Evolutionary conservation across 2,797 vertebrate species (phyloP), one percentile per base, ranked within the genome.

Genomic region (Dendrocincla tyrannina): DNA sequence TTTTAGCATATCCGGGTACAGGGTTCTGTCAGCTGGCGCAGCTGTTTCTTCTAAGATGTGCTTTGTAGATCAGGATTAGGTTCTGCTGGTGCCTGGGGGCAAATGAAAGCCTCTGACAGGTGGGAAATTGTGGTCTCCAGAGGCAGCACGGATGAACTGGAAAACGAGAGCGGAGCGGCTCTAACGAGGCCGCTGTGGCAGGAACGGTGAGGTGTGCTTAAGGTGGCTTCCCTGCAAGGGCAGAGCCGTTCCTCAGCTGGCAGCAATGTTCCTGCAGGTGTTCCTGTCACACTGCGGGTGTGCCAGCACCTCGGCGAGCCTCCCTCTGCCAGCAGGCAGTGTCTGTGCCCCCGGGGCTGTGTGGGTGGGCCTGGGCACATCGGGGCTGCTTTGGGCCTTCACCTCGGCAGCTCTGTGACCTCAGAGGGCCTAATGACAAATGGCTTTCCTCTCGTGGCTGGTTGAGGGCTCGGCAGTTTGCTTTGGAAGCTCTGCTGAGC

Each of bases 1-100:
- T 53, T 52, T 4, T 28, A 5, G 2, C 6, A 0, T 3, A 5
- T 3, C 25, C 33, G 17, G 53, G 2, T 1, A 2, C 0, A 7
- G 37, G 50, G 2, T 17, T 0, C 20, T 17, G 66, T 37, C 8
- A 8, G 11, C 10, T 49, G 67, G 44, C 55, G 13, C 59, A 74
- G 69, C 15, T 35, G 1, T 11, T 68, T 66, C 30, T 68, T 42
- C 58, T 25, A 17, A 17, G 27, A 1, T 0, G 0, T 9, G 13
- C 62, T 94, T 35, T 41, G 19, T 17, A 35, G 25, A 7, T 42
- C 28, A 35, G 32, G 63, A 2, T 35, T 16, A 32, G 56, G 58
- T 39, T 60, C 59, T 80, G 47, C 62, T 91, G 52, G 17, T 78
- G 2, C 9, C 72, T 28, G 25, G 67, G 89, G 67, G n/a, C n/a